Percentiles rank a stretch among this genome's conserved stretches.
These are phyloP conservation scores for Mugil cephalus DNA, from an alignment of 2,113 vertebrate genomes.

Conservation along the genomic window DNA sequence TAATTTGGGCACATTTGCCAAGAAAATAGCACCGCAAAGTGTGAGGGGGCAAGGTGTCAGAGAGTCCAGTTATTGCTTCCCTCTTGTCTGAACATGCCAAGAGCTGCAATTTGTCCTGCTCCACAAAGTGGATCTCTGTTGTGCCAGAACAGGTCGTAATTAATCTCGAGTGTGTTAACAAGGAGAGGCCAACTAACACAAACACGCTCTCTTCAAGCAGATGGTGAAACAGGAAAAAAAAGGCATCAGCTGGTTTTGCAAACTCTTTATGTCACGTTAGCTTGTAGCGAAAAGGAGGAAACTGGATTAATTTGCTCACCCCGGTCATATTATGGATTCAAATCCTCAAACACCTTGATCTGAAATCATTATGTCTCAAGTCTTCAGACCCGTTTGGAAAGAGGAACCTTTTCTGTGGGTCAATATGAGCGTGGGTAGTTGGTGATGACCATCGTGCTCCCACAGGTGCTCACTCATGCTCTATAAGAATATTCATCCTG, in stretches of 20 bases:
- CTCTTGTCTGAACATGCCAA: constrained; percentile 71
- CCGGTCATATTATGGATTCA: neutral
- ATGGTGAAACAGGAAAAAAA: constrained; percentile 32
- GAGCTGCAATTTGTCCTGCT: constrained; percentile 70
- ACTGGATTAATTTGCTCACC: neutral
- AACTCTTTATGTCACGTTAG: neutral
- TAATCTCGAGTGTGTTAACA: constrained; percentile 76
- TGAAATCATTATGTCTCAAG: neutral
- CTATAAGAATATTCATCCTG: neutral
- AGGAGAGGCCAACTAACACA: constrained; percentile 58
- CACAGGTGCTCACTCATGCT: neutral
- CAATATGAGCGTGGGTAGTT: neutral
- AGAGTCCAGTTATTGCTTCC: constrained; percentile 45
- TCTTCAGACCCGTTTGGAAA: neutral
- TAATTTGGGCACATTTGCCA: constrained; percentile 33
- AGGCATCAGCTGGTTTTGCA: constrained; percentile 2
- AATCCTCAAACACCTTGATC: neutral
- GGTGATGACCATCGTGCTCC: neutral
- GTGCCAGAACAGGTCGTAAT: constrained; percentile 72
- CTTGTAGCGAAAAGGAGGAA: neutral
- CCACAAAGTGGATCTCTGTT: constrained; percentile 66
- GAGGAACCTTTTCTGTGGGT: neutral
- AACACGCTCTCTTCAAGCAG: constrained; percentile 29
- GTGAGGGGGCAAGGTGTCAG: constrained; percentile 52
- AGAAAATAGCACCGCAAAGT: constrained; percentile 42